phyloP scores from a whole-genome alignment of 2,113 vertebrate genomes.

The Tamias sibiricus region DNA sequence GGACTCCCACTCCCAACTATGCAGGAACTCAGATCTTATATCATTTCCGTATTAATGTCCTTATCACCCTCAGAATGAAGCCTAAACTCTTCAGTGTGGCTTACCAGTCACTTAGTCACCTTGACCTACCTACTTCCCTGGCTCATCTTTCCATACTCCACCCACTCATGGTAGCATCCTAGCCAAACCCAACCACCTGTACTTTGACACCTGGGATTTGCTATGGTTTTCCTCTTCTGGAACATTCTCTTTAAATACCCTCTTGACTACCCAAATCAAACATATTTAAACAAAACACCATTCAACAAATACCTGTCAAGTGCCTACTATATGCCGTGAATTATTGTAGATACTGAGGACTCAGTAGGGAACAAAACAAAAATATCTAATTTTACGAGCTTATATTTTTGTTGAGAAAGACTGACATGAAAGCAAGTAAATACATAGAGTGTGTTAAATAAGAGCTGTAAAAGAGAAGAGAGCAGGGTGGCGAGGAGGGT shows the following conservation, averaged over 20 bases:
- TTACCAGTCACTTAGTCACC: neutral
- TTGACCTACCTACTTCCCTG: too few relatives aligned
- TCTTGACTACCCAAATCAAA: neutral
- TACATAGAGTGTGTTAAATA: neutral
- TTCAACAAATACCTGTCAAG: neutral
- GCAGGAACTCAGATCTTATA: neutral
- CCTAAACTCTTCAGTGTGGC: neutral
- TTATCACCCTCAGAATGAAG: neutral
- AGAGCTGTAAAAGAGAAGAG: neutral
- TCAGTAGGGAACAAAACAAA: neutral
- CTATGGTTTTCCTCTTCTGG: neutral
- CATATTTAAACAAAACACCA: neutral
- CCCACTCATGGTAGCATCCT: neutral
- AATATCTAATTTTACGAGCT: neutral
- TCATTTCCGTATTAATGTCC: neutral
- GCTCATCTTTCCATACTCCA: neutral
- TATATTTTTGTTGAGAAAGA: neutral
- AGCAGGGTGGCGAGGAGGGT: too few relatives aligned
- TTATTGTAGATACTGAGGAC: neutral
- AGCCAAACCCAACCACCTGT: neutral
- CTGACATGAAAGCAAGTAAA: neutral
- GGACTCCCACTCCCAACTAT: neutral
- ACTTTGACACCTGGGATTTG: neutral
- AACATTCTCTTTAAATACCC: neutral
- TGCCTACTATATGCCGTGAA: neutral